Conservation (phyloP, 1,140 invertebrate species). For the Protaetia brevitarsis region DNA sequence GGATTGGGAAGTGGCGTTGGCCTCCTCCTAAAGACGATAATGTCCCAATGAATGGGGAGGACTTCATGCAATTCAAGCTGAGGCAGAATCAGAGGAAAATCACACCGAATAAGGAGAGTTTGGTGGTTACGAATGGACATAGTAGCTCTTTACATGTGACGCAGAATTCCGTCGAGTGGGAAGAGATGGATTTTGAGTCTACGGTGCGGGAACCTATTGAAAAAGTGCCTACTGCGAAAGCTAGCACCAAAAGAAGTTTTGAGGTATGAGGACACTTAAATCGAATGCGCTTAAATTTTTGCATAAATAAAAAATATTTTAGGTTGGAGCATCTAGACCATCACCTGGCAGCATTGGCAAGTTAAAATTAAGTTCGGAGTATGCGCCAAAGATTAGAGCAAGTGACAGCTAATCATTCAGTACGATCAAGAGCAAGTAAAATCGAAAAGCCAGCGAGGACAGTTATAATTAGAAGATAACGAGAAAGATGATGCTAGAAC, state of each 20-base stretch:
- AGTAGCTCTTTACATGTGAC: background rate
- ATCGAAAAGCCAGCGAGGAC: slow-evolving; percentile 67
- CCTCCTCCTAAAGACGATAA: slow-evolving; percentile 82
- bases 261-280: slow-evolving; percentile 53
- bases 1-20: slow-evolving; percentile 96
- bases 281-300: background rate
- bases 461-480: slow-evolving; percentile 80
- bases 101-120: slow-evolving; percentile 57
- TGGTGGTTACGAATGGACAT: slow-evolving; percentile 36
- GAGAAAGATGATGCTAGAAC: slow-evolving; percentile 76
- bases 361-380: slow-evolving; percentile 83
- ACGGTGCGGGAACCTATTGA: slow-evolving; percentile 30
- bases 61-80: slow-evolving; percentile 86
- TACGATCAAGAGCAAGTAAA: slow-evolving; percentile 68
- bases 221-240: slow-evolving; percentile 29
- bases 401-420: slow-evolving; percentile 82
- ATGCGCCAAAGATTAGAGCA: slow-evolving; percentile 88
- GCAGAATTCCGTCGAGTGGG: slow-evolving; percentile 42
- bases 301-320: background rate
- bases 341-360: slow-evolving; percentile 86
- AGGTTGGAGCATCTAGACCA: slow-evolving; percentile 70
- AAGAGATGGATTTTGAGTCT: slow-evolving; percentile 46
- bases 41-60: slow-evolving; percentile 64
- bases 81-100: slow-evolving; percentile 77
- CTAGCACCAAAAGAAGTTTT: slow-evolving; percentile 55